Evolutionary conservation across 2,797 vertebrate genomes (phyloP), one percentile per base, ranked within the genome.

Genomic region (Lepidocolaptes lacrymiger): DNA sequence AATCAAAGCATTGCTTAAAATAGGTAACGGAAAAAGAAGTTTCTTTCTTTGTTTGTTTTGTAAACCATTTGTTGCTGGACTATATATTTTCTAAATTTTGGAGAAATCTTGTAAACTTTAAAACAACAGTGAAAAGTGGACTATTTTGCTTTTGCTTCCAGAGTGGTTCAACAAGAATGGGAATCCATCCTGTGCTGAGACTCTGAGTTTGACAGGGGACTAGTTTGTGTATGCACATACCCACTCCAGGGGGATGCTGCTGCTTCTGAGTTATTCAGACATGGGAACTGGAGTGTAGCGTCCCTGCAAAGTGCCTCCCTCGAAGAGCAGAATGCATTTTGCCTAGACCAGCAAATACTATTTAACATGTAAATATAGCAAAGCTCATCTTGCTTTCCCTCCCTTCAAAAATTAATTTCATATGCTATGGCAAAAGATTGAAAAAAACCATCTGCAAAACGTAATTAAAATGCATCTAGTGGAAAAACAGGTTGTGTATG

Each of bases 391-490:
- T 92, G 75, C 30, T 20, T 75, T 83, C 39, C 79, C 39, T 79
- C 37, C 36, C 17, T 51, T 87, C 77, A 94, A 76, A 95, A 93
- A 95, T 90, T 96, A 92, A 95, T 97, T 97, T 97, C 94, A 95
- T 68, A 93, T 97, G 95, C 55, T 89, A 92, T 87, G 84, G 82
- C 85, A 92, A 93, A 97, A 86, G 93, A 96, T 84, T 96, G 85
- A 95, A 94, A 93, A 49, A 91, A 89, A 21, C 87, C 93, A 97
- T 97, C 96, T 98, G 97, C 85, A 93, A 95, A 74, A 87, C 69
- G 89, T 96, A 97, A 97, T 97, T 96, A 96, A 90, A 86, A 93
- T 75, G 68, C 79, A 91, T 93, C 44, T 89, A 87, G 86, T 92
- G 56, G 91, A 97, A 96, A 95, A 95, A 27, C 67, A 89, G 85